These are phyloP conservation scores for Sycophaga agraensis DNA, from an alignment of 1,140 invertebrate genomes.

Conservation along the genomic window DNA sequence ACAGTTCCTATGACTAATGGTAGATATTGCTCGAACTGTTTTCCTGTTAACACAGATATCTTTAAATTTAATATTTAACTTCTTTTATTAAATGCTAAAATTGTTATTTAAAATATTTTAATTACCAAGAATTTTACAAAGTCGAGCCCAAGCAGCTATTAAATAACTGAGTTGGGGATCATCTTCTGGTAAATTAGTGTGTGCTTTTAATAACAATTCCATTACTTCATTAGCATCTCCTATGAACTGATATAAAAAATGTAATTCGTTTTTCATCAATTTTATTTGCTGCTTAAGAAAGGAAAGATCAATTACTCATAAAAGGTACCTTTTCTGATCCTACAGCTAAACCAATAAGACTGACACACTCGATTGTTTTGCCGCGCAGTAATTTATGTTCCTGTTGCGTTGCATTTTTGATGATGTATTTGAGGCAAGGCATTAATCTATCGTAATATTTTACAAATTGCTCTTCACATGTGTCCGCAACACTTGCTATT, in stretches of 20 bases:
- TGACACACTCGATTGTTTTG: slow-evolving; percentile 98
- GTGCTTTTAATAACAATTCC: slow-evolving; percentile 91
- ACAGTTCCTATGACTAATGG: slow-evolving; percentile 98
- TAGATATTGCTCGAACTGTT: slow-evolving; percentile 95
- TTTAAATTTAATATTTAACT: neutral
- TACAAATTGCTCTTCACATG: slow-evolving; percentile 94
- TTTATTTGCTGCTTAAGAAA: no score
- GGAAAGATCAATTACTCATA: no score
- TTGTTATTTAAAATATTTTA: neutral
- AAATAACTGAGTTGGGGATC: slow-evolving; percentile 98
- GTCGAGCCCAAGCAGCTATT: slow-evolving; percentile 97
- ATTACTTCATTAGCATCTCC: slow-evolving; percentile 94
- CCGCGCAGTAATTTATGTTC: slow-evolving; percentile 88
- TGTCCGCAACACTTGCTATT: slow-evolving; percentile 98
- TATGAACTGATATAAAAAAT: slow-evolving; percentile 67
- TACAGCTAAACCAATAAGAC: slow-evolving; percentile 96
- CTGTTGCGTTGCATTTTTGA: slow-evolving; percentile 86
- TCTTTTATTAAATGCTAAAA: neutral
- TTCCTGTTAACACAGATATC: slow-evolving; percentile 55
- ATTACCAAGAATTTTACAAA: slow-evolving; percentile 92
- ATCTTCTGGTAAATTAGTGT: slow-evolving; percentile 85
- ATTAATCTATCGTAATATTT: slow-evolving; percentile 84
- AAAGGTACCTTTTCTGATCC: slow-evolving; percentile 80
- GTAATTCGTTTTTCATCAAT: neutral
- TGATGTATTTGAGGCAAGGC: slow-evolving; percentile 97